Evolutionary conservation across 2,797 vertebrate genomes (phyloP).

Genomic region (Garrulus glandarius): DNA sequence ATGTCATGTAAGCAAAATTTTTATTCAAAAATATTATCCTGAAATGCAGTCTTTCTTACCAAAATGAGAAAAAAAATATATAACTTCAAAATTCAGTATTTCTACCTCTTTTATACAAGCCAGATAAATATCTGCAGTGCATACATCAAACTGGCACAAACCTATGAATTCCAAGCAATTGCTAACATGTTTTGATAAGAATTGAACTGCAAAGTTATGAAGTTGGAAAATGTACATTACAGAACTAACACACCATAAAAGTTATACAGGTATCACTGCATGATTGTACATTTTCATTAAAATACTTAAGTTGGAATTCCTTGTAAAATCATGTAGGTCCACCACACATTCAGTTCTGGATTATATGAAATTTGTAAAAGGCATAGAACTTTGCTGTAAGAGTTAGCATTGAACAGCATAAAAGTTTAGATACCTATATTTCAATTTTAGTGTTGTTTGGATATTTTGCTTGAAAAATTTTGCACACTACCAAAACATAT

Average conservation of each 20-base stretch:
- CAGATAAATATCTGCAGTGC: neutral
- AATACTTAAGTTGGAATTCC: neutral
- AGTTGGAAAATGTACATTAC: neutral
- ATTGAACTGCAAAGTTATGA: neutral
- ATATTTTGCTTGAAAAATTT: conserved; percentile 18
- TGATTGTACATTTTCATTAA: neutral
- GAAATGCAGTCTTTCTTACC: neutral
- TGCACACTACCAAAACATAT: neutral
- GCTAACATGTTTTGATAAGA: neutral
- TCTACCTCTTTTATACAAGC: neutral
- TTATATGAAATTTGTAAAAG: conserved; percentile 3
- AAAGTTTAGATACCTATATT: neutral
- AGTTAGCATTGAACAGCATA: neutral
- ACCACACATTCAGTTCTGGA: neutral
- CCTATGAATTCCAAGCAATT: neutral
- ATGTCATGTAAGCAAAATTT: neutral
- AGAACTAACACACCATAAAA: neutral
- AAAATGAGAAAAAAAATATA: neutral
- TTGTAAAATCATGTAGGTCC: neutral
- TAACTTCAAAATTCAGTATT: neutral
- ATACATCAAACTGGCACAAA: neutral
- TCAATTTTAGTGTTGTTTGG: conserved; percentile 15
- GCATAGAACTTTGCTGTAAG: neutral
- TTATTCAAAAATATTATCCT: neutral
- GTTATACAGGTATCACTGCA: neutral